Evolutionary conservation across 2,113 vertebrate genomes (phyloP).

Genomic region (Psittacula cyanocephala): DNA sequence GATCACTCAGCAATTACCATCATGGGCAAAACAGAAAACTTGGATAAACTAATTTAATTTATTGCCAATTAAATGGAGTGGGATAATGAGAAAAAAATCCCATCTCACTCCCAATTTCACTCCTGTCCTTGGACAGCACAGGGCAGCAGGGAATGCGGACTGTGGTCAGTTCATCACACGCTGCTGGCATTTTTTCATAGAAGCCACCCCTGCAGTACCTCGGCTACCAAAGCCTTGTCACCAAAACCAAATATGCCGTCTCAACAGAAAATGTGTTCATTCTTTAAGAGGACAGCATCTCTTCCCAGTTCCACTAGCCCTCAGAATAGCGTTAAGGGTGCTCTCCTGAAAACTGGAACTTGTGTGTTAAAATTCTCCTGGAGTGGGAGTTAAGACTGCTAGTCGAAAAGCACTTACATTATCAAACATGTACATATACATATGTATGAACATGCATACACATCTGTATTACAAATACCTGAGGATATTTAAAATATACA

Average conservation of each 20-base stretch:
- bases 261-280: neutral
- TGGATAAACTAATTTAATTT: neutral
- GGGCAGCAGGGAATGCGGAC: accelerated
- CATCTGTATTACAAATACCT: neutral
- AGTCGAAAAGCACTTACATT: neutral
- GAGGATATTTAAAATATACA: neutral
- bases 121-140: accelerated
- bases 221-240: neutral
- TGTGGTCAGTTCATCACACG: neutral
- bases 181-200: too few relatives aligned
- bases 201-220: too few relatives aligned
- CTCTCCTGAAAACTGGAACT: neutral
- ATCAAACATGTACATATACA: neutral
- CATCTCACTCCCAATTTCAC: neutral
- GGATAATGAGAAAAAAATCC: neutral
- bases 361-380: neutral
- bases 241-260: neutral
- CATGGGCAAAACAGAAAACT: neutral
- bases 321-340: neutral
- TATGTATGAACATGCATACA: neutral
- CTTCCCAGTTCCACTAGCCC: neutral
- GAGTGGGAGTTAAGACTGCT: neutral
- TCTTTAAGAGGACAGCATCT: neutral
- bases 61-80: neutral
- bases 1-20: neutral